Percentiles rank a stretch among this genome's conserved stretches.
Conservation (phyloP, 2,113 vertebrate genomes). For the Leucosticte australis region DNA sequence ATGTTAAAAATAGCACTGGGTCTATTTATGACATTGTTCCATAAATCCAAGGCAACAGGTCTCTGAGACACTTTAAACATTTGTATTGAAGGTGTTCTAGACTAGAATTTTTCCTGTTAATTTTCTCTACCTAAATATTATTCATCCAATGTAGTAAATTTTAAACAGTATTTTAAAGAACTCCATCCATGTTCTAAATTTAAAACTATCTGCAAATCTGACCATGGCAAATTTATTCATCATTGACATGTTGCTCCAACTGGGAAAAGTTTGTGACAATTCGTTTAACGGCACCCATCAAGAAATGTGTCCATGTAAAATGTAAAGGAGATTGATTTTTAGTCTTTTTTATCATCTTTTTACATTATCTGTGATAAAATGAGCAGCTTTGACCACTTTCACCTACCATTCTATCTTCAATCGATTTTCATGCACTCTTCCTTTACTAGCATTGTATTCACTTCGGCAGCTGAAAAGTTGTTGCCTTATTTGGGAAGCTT, state of each 20-base stretch:
- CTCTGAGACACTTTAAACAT: not conserved
- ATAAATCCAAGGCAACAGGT: not conserved
- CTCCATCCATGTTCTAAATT: not conserved
- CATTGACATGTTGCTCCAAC: not conserved
- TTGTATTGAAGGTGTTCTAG: not conserved
- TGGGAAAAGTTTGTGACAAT: not conserved
- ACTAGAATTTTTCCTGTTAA: not conserved
- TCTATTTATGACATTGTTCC: not conserved
- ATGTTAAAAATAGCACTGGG: not conserved
- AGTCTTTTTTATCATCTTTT: not conserved
- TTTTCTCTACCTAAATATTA: not conserved
- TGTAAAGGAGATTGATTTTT: not conserved
- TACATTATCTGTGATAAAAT: not conserved
- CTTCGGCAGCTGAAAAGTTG: constrained; percentile 79
- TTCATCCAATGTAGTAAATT: not conserved
- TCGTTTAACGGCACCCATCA: not conserved
- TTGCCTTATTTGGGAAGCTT: constrained; percentile 75
- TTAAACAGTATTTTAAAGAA: not conserved
- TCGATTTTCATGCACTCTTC: constrained; percentile 70
- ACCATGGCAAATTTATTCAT: not conserved
- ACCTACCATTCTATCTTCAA: constrained; percentile 78
- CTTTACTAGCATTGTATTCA: constrained; percentile 70
- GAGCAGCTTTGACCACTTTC: not conserved
- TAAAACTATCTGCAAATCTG: not conserved
- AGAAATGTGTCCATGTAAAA: not conserved